A percentile compares a stretch with the other conserved stretches of the same genome.
These are phyloP conservation scores for Pituophis catenifer DNA, from an alignment of 2,113 vertebrate species.

Conservation along the genomic window DNA sequence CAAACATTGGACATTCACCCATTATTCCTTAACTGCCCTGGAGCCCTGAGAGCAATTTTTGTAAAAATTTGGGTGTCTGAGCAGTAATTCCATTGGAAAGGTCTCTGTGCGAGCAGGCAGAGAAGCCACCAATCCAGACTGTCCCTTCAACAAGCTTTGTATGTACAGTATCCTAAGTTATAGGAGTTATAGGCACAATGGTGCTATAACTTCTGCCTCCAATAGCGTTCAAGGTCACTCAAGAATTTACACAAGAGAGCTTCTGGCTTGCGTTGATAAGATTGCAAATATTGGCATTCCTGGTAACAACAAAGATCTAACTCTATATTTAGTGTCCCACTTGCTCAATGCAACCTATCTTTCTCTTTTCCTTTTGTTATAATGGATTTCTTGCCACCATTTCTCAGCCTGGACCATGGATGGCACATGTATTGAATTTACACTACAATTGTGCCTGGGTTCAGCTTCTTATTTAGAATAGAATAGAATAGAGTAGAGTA, in stretches of 20 bases:
- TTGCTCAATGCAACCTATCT: background rate
- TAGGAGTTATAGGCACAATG: background rate
- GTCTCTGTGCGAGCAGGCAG: background rate
- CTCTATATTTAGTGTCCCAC: background rate
- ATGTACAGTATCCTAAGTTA: background rate
- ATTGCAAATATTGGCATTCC: background rate
- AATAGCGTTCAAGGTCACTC: background rate
- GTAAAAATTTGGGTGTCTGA: background rate
- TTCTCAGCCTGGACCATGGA: background rate
- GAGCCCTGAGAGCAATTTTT: background rate
- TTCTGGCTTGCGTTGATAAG: background rate
- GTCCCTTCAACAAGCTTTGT: background rate
- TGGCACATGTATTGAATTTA: background rate
- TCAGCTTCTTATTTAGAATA: background rate
- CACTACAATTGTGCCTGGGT: background rate
- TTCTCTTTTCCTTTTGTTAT: background rate
- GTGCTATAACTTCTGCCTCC: background rate
- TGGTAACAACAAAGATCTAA: background rate
- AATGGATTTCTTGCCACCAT: background rate
- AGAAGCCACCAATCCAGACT: background rate
- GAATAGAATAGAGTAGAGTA: too few species aligned
- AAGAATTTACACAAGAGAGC: background rate
- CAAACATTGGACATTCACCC: background rate
- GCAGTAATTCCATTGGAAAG: background rate
- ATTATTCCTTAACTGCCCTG: background rate